phyloP scores from a whole-genome alignment of 2,113 vertebrate genomes.

The Loxodonta africana region DNA sequence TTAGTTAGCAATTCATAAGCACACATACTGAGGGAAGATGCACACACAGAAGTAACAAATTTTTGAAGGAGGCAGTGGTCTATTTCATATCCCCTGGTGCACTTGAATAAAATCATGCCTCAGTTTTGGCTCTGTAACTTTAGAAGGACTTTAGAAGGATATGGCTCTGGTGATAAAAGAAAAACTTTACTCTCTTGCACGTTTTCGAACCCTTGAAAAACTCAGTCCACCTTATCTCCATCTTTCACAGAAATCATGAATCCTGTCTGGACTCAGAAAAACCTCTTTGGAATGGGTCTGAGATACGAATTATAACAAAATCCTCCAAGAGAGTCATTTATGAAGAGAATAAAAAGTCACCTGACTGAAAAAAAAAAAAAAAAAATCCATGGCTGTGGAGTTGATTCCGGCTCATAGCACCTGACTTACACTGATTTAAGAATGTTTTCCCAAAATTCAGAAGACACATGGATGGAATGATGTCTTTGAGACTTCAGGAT shows the following conservation, averaged over 20 bases:
- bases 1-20: neutral
- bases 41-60: neutral
- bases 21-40: neutral
- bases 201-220: neutral
- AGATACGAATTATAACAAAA: conserved; percentile 42
- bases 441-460: conserved; percentile 2
- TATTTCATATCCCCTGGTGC: neutral
- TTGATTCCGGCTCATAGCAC: neutral
- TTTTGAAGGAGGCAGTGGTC: neutral
- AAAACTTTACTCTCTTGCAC: neutral
- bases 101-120: conserved; percentile 11
- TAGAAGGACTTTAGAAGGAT: neutral
- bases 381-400: neutral
- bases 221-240: neutral
- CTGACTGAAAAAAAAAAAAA: neutral
- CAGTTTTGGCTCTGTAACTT: neutral
- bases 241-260: conserved; percentile 10
- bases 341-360: conserved; percentile 55
- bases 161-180: neutral
- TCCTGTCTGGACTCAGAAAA: conserved; percentile 24
- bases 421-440: conserved; percentile 43
- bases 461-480: neutral
- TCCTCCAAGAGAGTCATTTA: conserved; percentile 39
- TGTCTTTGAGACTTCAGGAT: neutral
- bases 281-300: neutral